Evolutionary conservation across 2,113 vertebrate species (phyloP).

Genomic region (Forbesichthys papilliferus): DNA sequence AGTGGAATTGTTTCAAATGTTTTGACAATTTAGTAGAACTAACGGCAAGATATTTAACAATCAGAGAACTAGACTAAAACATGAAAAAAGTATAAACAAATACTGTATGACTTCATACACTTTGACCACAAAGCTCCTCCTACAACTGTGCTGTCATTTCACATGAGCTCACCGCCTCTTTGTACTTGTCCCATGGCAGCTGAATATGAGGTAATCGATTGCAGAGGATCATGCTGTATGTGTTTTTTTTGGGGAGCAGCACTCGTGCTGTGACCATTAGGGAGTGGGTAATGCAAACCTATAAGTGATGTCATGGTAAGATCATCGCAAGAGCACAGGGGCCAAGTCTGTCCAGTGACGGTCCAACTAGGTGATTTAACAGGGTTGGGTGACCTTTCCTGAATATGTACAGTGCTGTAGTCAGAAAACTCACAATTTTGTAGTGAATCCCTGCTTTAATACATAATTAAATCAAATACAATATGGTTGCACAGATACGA

Average conservation of each 20-base stretch:
- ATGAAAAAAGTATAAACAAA: neutral
- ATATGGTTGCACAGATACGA: no score
- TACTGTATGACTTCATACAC: no score
- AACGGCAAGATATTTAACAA: neutral
- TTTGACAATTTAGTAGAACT: neutral
- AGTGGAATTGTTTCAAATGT: neutral
- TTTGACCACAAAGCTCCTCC: slow-evolving; percentile 7
- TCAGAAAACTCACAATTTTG: no score
- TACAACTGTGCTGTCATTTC: slow-evolving; percentile 38
- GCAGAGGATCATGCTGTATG: slow-evolving; percentile 45
- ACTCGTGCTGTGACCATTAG: slow-evolving; percentile 57
- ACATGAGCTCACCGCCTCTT: slow-evolving; percentile 46
- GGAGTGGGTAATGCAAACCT: slow-evolving; percentile 59
- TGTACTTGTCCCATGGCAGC: slow-evolving; percentile 39
- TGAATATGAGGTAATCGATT: slow-evolving; percentile 62
- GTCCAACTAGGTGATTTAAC: no score
- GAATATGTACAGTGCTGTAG: no score
- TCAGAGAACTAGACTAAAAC: neutral
- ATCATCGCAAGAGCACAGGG: slow-evolving; percentile 5
- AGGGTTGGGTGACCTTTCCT: no score
- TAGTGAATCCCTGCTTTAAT: no score
- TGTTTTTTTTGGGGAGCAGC: slow-evolving; percentile 56
- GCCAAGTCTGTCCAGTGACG: neutral
- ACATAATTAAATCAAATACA: no score
- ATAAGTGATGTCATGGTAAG: slow-evolving; percentile 56